phyloP scores from a whole-genome alignment of 1,140 invertebrate species.

The Drosophila sp. region DNA sequence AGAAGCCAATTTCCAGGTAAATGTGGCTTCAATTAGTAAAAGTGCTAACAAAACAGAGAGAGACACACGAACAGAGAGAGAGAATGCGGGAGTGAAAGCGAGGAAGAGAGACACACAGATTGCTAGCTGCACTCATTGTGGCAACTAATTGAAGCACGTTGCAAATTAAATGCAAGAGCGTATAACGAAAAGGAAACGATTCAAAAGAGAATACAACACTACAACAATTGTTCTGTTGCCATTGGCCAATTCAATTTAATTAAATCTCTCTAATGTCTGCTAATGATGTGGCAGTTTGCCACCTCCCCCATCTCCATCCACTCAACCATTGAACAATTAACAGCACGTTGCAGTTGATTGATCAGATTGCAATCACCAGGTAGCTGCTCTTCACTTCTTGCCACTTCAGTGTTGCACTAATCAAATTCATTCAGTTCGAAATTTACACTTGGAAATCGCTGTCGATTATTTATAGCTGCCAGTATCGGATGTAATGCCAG shows the following conservation, averaged over 20 bases:
- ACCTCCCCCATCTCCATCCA: no score
- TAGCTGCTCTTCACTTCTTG: not conserved
- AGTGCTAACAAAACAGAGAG: slow-evolving; percentile 59
- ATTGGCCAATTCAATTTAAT: slow-evolving; percentile 66
- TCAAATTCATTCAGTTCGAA: slow-evolving; percentile 74
- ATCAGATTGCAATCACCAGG: not conserved
- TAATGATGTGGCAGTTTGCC: slow-evolving; percentile 67
- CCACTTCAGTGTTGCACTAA: slow-evolving; percentile 43
- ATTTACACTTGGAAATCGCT: slow-evolving; percentile 62
- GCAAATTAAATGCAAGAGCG: slow-evolving; percentile 46
- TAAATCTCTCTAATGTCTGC: slow-evolving; percentile 63
- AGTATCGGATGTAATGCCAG: slow-evolving; percentile 69
- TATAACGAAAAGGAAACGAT: slow-evolving; percentile 27
- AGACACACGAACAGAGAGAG: slow-evolving; percentile 4
- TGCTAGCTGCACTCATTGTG: slow-evolving; percentile 28
- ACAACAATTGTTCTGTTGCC: slow-evolving; percentile 46
- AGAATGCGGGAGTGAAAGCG: not conserved
- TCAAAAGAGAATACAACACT: slow-evolving; percentile 48
- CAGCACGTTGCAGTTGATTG: slow-evolving; percentile 8
- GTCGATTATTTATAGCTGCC: slow-evolving; percentile 62
- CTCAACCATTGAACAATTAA: not conserved
- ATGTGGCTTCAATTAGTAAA: slow-evolving; percentile 68
- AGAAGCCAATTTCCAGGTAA: slow-evolving; percentile 31
- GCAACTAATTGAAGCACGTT: slow-evolving; percentile 42
- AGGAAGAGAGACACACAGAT: slow-evolving; percentile 15